Evolutionary conservation across 2,113 vertebrate genomes (phyloP), one percentile per base, ranked within the genome.

Genomic region (Anoura caudifer): DNA sequence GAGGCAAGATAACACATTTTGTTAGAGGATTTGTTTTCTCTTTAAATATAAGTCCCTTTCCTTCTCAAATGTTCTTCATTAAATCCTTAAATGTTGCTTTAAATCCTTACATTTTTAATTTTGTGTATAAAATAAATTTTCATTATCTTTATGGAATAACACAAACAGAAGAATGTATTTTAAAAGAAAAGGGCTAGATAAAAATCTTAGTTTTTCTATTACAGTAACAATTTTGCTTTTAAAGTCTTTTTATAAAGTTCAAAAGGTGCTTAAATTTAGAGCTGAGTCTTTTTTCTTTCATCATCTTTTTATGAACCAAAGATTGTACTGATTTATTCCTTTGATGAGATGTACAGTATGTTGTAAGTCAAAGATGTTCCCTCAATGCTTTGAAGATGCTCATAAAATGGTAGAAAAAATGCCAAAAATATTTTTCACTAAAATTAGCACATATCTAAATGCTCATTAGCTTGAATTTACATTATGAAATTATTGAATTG

Each of bases 211-310:
- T 73, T 90, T 97, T 93, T 56, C 95, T 97, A 81, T 69, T 96
- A 81, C 54, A 90, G 36, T 69, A 95, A 54, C 24, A 96, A 91
- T 70, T 63, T 92, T 84, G 22, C 45, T 95, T 83, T 85, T 96
- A 45, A 97, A 91, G 65, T 90, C 63, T 95, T 94, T 97, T 96
- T 81, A 79, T 80, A 76, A 94, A 83, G 88, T 95, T 98, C 97
- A 97, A 93, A 97, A 98, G 59, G 86, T 93, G 85, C 80, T 94
- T 96, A 82, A 72, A 97, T 98, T 97, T 98, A 97, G 95, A 96
- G 95, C 50, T 0, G 0, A 28, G 28, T 82, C 45, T 38, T 75
- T 96, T 97, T 95, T 87, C 43, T 97, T 67, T 96, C 22, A 17
- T 97, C 92, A 69, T 98, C 85, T 97, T 95, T 93, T 97, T 92